These are phyloP conservation scores for Diachrysia chrysitis DNA, from an alignment of 2,888 invertebrate genomes.

Conservation along the genomic window DNA sequence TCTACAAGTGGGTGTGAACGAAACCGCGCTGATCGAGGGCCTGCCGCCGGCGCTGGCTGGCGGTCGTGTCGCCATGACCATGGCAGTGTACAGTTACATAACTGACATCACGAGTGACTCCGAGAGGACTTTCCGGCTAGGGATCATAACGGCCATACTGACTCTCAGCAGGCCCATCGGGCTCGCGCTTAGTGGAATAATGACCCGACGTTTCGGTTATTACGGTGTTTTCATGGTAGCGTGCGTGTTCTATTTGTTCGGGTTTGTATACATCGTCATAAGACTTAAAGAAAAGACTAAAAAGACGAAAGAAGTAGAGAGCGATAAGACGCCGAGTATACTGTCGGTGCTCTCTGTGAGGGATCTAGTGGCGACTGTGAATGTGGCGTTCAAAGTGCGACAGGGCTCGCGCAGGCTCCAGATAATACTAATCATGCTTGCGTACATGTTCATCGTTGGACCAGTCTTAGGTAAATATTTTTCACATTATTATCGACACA, in stretches of 20 bases:
- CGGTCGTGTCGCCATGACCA: constrained; percentile 89
- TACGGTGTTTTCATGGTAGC: constrained; percentile 84
- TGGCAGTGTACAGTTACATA: constrained; percentile 90
- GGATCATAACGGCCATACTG: constrained; percentile 88
- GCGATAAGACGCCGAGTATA: constrained; percentile 69
- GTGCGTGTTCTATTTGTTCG: constrained; percentile 81
- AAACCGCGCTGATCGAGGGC: constrained; percentile 88
- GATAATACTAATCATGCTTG: constrained; percentile 81
- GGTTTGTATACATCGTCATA: constrained; percentile 82
- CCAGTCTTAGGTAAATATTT: constrained; percentile 83
- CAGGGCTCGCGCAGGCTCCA: constrained; percentile 79
- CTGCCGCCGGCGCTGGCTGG: constrained; percentile 90
- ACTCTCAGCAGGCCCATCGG: constrained; percentile 88
- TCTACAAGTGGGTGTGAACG: constrained; percentile 86
- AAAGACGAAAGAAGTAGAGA: constrained; percentile 72
- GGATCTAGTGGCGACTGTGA: constrained; percentile 84
- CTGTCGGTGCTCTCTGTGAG: constrained; percentile 77
- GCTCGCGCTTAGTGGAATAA: constrained; percentile 87
- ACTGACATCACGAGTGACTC: constrained; percentile 89
- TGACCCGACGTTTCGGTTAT: constrained; percentile 85
- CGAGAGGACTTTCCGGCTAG: constrained; percentile 90
- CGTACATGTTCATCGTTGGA: constrained; percentile 87
- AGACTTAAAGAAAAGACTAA: constrained; percentile 79
- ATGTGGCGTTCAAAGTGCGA: constrained; percentile 81
- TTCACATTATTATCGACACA: constrained; percentile 14